A percentile compares a stretch with the other conserved stretches of the same genome.
Evolutionary conservation across 1,140 invertebrate species (phyloP).

Genomic region (Hypsibius dujardini): DNA sequence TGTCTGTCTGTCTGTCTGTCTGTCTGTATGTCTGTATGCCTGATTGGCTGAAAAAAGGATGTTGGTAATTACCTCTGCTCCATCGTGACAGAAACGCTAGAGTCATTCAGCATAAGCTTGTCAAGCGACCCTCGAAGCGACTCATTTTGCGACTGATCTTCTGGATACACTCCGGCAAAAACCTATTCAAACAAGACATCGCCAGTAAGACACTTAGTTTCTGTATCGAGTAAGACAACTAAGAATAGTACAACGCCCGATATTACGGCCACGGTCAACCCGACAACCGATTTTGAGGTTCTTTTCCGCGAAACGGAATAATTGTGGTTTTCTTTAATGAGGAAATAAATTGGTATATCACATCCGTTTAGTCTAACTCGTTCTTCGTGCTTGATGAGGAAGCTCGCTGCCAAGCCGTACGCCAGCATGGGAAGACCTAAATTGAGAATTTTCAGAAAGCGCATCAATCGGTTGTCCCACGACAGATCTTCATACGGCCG

Average conservation of each 20-base stretch:
- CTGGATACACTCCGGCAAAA: slow-evolving; percentile 79
- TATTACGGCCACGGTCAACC: too few relatives aligned
- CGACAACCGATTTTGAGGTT: not conserved
- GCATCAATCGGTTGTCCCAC: slow-evolving; percentile 64
- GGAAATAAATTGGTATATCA: slow-evolving; percentile 61
- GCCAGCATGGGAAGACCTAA: slow-evolving; percentile 72
- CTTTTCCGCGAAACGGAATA: not conserved
- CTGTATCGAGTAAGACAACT: not conserved
- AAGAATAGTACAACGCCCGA: not conserved
- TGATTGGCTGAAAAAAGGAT: too few relatives aligned
- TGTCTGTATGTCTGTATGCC: too few relatives aligned
- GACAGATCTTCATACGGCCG: slow-evolving; percentile 51
- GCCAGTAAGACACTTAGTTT: slow-evolving; percentile 4
- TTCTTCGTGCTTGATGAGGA: slow-evolving; percentile 59
- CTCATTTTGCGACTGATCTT: slow-evolving; percentile 63
- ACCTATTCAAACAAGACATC: slow-evolving; percentile 38
- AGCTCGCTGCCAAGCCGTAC: slow-evolving; percentile 66
- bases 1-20: too few relatives aligned
- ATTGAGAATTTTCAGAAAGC: slow-evolving; percentile 69
- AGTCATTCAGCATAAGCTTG: slow-evolving; percentile 80
- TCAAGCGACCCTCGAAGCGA: slow-evolving; percentile 60
- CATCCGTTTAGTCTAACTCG: slow-evolving; percentile 51
- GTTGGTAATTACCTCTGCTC: slow-evolving; percentile 78
- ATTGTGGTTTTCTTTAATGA: slow-evolving; percentile 47
- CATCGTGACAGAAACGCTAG: slow-evolving; percentile 55